Percentiles rank a stretch among this genome's conserved stretches.
Conservation (phyloP, 2,113 vertebrate species). For the Puma concolor region DNA sequence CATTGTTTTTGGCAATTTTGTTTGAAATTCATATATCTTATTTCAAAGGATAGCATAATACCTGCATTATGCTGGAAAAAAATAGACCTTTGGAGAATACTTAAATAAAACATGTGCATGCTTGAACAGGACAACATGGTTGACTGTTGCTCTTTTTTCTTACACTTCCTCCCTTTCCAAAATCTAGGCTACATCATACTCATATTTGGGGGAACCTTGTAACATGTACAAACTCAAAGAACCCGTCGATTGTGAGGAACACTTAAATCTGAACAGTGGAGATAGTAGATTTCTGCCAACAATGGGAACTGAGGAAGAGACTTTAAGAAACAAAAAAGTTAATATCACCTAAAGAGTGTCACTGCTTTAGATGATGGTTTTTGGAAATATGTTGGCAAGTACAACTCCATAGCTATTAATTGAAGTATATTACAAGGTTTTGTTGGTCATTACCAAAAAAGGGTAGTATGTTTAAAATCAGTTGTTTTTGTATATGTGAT, state of each 20-base stretch:
- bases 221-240: not conserved
- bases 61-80: slow-evolving; percentile 87
- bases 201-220: not conserved
- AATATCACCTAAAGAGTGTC: not conserved
- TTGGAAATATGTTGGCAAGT: not conserved
- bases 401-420: not conserved
- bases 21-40: slow-evolving; percentile 87
- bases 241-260: not conserved
- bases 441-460: not conserved
- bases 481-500: not conserved
- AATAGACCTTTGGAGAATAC: slow-evolving; percentile 89
- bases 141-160: slow-evolving; percentile 78
- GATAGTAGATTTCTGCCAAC: not conserved
- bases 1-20: slow-evolving; percentile 89
- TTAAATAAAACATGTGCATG: slow-evolving; percentile 93
- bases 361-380: not conserved
- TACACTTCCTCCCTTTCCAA: not conserved
- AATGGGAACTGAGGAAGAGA: not conserved
- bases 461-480: not conserved
- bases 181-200: not conserved
- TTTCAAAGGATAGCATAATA: slow-evolving; percentile 89
- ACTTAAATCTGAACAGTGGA: not conserved
- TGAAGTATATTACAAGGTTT: not conserved
- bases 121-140: slow-evolving; percentile 86
- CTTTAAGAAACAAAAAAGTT: not conserved